phyloP scores from a whole-genome alignment of 2,113 vertebrate species.

The Tamias sibiricus region DNA sequence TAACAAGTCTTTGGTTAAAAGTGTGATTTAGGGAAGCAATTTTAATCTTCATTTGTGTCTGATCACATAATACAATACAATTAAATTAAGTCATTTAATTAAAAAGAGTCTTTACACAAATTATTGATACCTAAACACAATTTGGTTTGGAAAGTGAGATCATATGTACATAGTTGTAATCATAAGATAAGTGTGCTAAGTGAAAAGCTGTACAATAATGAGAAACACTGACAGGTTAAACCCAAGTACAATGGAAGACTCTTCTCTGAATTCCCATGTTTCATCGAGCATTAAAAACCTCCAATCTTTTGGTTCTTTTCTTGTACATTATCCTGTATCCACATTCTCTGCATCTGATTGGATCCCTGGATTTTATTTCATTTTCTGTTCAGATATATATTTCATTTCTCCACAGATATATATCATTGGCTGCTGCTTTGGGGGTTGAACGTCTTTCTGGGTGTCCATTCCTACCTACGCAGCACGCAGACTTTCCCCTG shows the following conservation, averaged over 20 bases:
- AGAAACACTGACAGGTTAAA: background rate
- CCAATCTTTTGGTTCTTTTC: too few species aligned
- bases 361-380: background rate
- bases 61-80: background rate
- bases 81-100: constrained; percentile 48
- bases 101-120: constrained; percentile 55
- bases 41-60: too few species aligned
- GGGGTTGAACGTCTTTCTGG: constrained; percentile 95
- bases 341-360: too few species aligned
- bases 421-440: constrained; percentile 99
- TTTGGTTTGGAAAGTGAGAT: constrained; percentile 66
- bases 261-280: too few species aligned
- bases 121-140: constrained; percentile 53
- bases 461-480: constrained; percentile 89
- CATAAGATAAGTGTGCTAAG: constrained; percentile 67
- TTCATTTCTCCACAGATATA: too few species aligned
- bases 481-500: too few species aligned
- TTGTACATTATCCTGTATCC: too few species aligned
- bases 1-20: too few species aligned
- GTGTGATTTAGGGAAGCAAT: too few species aligned
- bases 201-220: constrained; percentile 44
- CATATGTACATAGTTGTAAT: background rate
- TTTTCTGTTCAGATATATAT: too few species aligned
- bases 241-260: too few species aligned
- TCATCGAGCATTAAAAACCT: too few species aligned